phyloP scores from a whole-genome alignment of 2,888 invertebrate species.

The Tachina grossa region DNA sequence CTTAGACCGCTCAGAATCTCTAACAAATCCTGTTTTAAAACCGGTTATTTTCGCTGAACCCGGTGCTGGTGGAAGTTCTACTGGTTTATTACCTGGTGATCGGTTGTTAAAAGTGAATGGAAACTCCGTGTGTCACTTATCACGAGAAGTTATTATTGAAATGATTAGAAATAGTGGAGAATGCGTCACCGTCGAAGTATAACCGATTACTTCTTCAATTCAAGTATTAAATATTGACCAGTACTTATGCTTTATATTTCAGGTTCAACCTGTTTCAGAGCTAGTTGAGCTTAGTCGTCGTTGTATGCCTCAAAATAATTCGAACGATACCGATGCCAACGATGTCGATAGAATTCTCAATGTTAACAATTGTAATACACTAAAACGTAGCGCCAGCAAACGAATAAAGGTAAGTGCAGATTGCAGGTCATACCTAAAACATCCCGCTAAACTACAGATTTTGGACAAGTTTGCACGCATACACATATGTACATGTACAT shows the following conservation, averaged over 20 bases:
- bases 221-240: neutral
- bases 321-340: conserved; percentile 74
- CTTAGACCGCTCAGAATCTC: conserved; percentile 86
- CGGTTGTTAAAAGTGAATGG: conserved; percentile 95
- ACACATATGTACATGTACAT: too few relatives aligned
- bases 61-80: conserved; percentile 89
- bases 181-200: conserved; percentile 92
- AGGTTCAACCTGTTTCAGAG: conserved; percentile 97
- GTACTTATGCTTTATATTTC: conserved; percentile 61
- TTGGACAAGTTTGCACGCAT: too few relatives aligned
- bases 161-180: conserved; percentile 94
- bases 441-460: too few relatives aligned
- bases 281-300: conserved; percentile 94
- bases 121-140: conserved; percentile 91
- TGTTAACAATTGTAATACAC: conserved; percentile 86
- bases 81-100: conserved; percentile 97
- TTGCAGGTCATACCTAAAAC: too few relatives aligned
- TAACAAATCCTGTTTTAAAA: conserved; percentile 80
- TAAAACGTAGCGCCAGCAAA: conserved; percentile 91
- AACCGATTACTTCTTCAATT: neutral
- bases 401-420: conserved; percentile 85
- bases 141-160: conserved; percentile 96
- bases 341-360: conserved; percentile 79
- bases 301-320: conserved; percentile 82
- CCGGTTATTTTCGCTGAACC: conserved; percentile 96